Percentiles rank a stretch among this genome's conserved stretches.
Conservation (phyloP, 2,113 vertebrate genomes). For the Alexandromys fortis region DNA sequence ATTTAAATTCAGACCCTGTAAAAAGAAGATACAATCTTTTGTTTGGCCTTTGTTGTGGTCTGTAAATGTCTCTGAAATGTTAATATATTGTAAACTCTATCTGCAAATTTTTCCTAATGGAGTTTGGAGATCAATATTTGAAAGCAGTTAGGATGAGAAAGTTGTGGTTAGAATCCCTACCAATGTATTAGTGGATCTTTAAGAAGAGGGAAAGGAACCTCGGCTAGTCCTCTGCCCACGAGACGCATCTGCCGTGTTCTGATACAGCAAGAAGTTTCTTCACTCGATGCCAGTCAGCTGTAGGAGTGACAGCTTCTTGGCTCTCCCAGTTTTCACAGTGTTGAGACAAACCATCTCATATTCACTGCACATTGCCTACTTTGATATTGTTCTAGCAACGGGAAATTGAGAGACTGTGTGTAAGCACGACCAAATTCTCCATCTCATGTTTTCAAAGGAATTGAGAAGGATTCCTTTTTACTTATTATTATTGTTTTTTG, state of each 20-base stretch:
- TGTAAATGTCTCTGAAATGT: neutral
- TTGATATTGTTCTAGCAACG: neutral
- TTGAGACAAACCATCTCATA: neutral
- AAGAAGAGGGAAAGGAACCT: neutral
- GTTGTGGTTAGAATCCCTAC: neutral
- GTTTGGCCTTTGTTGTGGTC: neutral
- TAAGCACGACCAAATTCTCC: neutral
- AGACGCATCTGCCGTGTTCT: neutral
- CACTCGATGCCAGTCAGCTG: neutral
- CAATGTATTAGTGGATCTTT: neutral
- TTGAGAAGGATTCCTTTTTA: neutral
- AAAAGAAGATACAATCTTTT: neutral
- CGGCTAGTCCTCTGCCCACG: neutral
- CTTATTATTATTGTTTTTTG: too few relatives aligned
- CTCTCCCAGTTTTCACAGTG: too few relatives aligned
- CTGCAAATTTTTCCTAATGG: neutral
- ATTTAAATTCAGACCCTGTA: neutral
- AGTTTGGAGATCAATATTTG: neutral
- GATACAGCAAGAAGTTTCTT: neutral
- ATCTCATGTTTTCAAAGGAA: neutral
- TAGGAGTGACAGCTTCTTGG: neutral
- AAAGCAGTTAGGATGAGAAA: neutral
- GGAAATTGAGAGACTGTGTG: neutral
- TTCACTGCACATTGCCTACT: neutral
- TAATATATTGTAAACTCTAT: neutral